A percentile compares a stretch with the other conserved stretches of the same genome.
phyloP scores from a whole-genome alignment of 2,797 vertebrate species.

The Crocidura indochinensis region DNA sequence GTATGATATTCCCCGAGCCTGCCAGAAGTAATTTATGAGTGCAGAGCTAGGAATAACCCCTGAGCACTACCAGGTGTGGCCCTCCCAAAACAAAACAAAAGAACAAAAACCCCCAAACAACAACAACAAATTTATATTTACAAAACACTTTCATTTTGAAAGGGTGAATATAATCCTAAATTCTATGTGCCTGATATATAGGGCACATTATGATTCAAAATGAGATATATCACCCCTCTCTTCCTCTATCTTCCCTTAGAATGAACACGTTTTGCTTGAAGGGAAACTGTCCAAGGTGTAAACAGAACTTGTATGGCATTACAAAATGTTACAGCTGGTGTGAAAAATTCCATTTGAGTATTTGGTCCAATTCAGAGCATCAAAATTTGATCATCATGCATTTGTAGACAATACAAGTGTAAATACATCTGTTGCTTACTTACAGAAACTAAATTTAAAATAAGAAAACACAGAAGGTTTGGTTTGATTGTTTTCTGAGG shows the following conservation, averaged over 20 bases:
- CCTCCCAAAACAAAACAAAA: no score
- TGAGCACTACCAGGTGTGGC: no score
- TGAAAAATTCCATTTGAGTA: slow-evolving; percentile 70
- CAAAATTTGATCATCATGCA: slow-evolving; percentile 59
- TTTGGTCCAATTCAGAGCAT: slow-evolving; percentile 43
- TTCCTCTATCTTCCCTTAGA: neutral
- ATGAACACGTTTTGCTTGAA: slow-evolving; percentile 61
- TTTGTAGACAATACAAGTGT: slow-evolving; percentile 68
- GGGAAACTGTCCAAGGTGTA: slow-evolving; percentile 53
- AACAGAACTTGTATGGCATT: slow-evolving; percentile 3
- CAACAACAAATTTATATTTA: slow-evolving; percentile 36
- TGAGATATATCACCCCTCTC: neutral
- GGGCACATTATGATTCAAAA: slow-evolving; percentile 57
- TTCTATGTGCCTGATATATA: slow-evolving; percentile 33
- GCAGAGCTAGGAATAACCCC: no score
- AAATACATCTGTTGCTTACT: slow-evolving; percentile 78
- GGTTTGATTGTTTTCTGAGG: slow-evolving; percentile 74
- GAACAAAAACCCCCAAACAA: no score
- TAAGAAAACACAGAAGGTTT: slow-evolving; percentile 65
- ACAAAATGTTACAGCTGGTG: slow-evolving; percentile 49
- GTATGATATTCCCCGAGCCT: no score
- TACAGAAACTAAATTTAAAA: slow-evolving; percentile 29
- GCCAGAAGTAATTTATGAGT: no score
- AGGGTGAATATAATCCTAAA: slow-evolving; percentile 23
- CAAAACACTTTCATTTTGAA: slow-evolving; percentile 57